Conservation (phyloP, 2,888 invertebrate species). For the Campoplex capitator region DNA sequence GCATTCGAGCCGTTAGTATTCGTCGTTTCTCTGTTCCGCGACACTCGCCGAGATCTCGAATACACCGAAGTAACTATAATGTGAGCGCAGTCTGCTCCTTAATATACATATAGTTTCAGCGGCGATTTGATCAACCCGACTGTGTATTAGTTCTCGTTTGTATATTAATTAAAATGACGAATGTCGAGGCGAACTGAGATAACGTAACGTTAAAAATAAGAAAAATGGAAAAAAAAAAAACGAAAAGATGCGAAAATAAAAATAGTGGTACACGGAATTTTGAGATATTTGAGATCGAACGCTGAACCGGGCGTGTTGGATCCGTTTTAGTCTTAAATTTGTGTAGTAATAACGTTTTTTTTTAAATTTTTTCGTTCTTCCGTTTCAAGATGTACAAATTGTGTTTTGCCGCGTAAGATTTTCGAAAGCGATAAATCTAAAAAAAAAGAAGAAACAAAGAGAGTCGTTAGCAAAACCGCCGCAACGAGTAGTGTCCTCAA, state of each 20-base stretch:
- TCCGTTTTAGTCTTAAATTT: constrained; percentile 36
- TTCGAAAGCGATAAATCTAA: constrained; percentile 32
- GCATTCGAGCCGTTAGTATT: constrained; percentile 38
- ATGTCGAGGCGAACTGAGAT: constrained; percentile 20
- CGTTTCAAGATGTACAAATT: constrained; percentile 61
- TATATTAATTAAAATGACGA: constrained; percentile 2
- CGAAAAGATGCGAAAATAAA: background rate
- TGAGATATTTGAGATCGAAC: constrained; percentile 62
- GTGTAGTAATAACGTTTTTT: constrained; percentile 16
- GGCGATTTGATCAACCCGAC: background rate
- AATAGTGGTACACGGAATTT: constrained; percentile 38
- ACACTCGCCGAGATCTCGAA: constrained; percentile 41
- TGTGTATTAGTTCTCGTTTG: constrained; percentile 7
- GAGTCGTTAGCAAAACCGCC: constrained; percentile 6
- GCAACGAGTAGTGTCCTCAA: constrained; percentile 21
- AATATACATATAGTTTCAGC: constrained; percentile 6
- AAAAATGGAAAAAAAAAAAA: background rate
- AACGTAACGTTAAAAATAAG: background rate
- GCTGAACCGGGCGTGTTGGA: constrained; percentile 23
- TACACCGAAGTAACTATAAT: background rate
- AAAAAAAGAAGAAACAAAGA: background rate
- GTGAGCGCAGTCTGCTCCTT: background rate
- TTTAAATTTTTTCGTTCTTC: constrained; percentile 4
- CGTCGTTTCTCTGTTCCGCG: constrained; percentile 53
- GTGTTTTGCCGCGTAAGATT: constrained; percentile 54